Conservation (phyloP, 2,113 vertebrate species). For the Podarcis muralis region DNA sequence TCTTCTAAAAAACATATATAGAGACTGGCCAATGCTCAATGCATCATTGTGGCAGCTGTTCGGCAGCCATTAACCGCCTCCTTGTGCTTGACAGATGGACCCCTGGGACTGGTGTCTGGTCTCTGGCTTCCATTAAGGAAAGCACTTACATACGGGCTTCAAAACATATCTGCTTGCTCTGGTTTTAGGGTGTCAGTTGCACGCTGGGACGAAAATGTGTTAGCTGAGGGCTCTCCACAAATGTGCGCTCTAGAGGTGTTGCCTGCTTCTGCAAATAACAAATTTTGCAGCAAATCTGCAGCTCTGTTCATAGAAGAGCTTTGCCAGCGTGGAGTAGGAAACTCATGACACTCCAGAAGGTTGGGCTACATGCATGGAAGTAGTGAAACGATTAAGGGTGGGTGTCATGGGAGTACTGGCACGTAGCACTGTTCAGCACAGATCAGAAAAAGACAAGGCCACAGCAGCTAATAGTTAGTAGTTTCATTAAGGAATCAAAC, state of each 20-base stretch:
- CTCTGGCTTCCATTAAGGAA: neutral
- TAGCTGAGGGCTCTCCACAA: neutral
- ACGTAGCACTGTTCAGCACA: too few species aligned
- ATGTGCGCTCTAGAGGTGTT: neutral
- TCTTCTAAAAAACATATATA: conserved; percentile 27
- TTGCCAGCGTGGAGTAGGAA: neutral
- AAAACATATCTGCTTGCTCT: neutral
- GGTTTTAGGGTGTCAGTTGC: neutral
- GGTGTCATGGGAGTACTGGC: too few species aligned
- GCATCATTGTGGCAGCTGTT: conserved; percentile 38
- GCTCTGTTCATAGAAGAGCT: neutral
- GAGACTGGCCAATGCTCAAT: conserved; percentile 35
- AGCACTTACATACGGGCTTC: neutral
- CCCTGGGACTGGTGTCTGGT: neutral
- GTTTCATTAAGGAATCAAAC: too few species aligned
- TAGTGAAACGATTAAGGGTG: too few species aligned
- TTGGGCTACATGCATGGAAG: too few species aligned
- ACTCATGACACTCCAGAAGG: neutral
- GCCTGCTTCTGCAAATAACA: neutral
- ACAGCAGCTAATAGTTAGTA: too few species aligned
- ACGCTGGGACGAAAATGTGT: neutral
- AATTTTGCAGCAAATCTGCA: neutral
- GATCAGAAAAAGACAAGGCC: too few species aligned
- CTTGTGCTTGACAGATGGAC: neutral
- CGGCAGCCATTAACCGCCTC: neutral